Base-by-base conservation (phyloP, 2,113 vertebrate genomes). In the Corapipo altera region DNA sequence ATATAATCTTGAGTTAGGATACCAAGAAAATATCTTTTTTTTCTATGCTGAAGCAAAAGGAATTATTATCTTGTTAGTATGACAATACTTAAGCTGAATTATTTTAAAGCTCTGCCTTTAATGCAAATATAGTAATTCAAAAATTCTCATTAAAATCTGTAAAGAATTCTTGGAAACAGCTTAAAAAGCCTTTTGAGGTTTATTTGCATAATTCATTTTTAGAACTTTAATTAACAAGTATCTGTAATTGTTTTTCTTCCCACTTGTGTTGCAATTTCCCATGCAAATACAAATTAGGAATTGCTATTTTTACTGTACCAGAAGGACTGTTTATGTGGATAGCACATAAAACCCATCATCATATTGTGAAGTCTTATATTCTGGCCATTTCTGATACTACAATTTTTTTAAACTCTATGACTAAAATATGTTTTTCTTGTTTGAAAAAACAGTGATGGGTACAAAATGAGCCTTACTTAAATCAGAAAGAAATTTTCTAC, bases 191-290 rank as follows among this genome's bases (percentile, higher is more conserved):
- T 91, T 97, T 93, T 84, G 93, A 96, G 88, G 32, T 49, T 97
- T 93, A 97, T 98, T 98, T 98, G 88, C 97, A 97, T 97, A 98
- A 97, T 95, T 98, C 64, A 96, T 97, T 97, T 98, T 97, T 98
- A 97, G 97, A 98, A 96, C 82, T 97, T 98, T 97, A 97, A 97
- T 98, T 98, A 98, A 94, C 89, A 89, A 83, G 91, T 88, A 96
- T 94, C 83, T 96, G 78, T 96, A 97, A 97, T 96, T 97, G 96
- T 96, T 97, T 93, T 96, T 95, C 90, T 98, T 97, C 90, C 93
- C 96, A 92, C 96, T 97, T 95, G 92, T 91, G 95, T 85, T 97
- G 95, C 93, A 96, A 96, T 98, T 98, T 97, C 85, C 91, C 88
- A 95, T 95, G 94, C 93, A 98, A 97, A 97, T 95, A 96, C 84